phyloP scores from a whole-genome alignment of 2,888 invertebrate genomes.

The Venusia cambrica region DNA sequence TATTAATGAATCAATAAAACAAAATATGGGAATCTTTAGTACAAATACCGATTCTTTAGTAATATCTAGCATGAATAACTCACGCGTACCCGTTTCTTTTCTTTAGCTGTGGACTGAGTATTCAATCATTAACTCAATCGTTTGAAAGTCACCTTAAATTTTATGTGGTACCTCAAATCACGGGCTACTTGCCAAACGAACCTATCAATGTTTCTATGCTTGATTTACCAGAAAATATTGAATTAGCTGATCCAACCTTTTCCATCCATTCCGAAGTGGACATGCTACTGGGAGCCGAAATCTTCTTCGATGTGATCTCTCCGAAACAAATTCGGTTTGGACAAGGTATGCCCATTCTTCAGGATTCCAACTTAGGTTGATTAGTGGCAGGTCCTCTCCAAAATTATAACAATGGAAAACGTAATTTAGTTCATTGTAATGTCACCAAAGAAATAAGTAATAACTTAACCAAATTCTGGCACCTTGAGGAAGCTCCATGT shows the following conservation, averaged over 20 bases:
- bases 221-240: background rate
- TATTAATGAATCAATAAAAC: too few relatives aligned
- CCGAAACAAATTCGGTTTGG: conserved; percentile 6
- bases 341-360: conserved; percentile 2
- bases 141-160: background rate
- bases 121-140: background rate
- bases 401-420: background rate
- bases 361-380: conserved; percentile 18
- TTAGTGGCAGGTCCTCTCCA: conserved; percentile 19
- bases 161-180: background rate
- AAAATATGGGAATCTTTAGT: background rate
- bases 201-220: background rate
- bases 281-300: conserved; percentile 9
- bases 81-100: background rate
- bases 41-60: background rate
- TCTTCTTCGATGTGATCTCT: conserved; percentile 9
- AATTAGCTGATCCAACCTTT: conserved; percentile 2
- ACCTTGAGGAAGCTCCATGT: conserved; percentile 19
- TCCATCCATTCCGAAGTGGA: conserved; percentile 3
- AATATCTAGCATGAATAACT: background rate
- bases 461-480: conserved; percentile 23
- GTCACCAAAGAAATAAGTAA: conserved; percentile 11
- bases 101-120: background rate
- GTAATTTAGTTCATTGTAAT: background rate
- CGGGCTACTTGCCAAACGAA: background rate